Base-by-base conservation (phyloP, 2,888 invertebrate species). In the Xestia c-nigrum region DNA sequence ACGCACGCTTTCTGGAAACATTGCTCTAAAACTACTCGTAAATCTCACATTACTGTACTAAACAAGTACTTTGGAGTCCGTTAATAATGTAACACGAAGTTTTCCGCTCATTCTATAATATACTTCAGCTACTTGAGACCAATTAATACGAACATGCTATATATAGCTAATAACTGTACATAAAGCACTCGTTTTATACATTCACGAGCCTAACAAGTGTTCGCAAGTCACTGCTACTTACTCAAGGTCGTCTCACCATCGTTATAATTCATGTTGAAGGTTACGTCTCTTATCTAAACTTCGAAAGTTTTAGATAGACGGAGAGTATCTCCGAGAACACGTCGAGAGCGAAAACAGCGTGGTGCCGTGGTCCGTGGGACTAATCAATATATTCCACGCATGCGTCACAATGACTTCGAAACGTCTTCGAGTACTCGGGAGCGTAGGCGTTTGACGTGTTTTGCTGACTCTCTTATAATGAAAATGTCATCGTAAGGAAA, bases 331-430 rank as follows among this genome's bases (percentile, higher is more conserved):
- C 85, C 78, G 81, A 89, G 87, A 91, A 88, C 85, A 87, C 86
- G 85, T 81, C 83, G 89, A 90, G 90, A 91, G 91, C 88, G 90
- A 91, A 93, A 93, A 94, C 93, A 91, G 91, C 92, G 88, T 88
- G 90, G 91, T 88, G 64, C 43, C 64, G 43, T 64, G 64, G 64
- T 43, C 64, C 64, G 64, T 64, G 38, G 61, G 19, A 91, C 89
- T 89, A 94, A 96, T 96, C 96, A 95, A 96, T 96, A 96, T 87
- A 89, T 91, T 93, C 92, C 92, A 94, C 96, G 96, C 96, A 96
- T 96, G 96, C 96, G 96, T 95, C 93, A 91, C 85, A 84, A 89
- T 89, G 88, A 87, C 90, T 88, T 87, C 80, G 55, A 87, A 90
- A 87, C 85, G 89, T 91, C 90, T 91, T 90, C 84, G 81, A 80